Evolutionary conservation across 2,113 vertebrate species (phyloP), one percentile per base, ranked within the genome.

Genomic region (Silurus glanis): DNA sequence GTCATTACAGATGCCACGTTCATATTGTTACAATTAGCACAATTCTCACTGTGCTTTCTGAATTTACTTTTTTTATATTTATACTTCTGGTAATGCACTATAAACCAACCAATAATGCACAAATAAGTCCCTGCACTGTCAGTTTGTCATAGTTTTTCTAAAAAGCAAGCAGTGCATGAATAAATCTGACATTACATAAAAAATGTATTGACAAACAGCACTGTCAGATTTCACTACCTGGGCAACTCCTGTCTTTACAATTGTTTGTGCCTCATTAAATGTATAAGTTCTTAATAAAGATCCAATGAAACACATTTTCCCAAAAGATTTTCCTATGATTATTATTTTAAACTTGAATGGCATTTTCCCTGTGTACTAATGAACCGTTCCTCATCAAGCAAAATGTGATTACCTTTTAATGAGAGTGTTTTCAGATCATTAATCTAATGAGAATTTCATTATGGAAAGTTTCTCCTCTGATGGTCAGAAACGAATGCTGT

Each of bases 391-490:
- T 85, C 80, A 84, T 88, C 82, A 87, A 83, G 49, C 82, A 87
- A 88, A 74, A 87, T 71, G 80, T 89, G 89, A 92, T 91, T 86
- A 88, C 75, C 49, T 87, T 84, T 80, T 92, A 92, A 91, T 89
- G 90, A 62, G 81, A 75, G 66, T 47, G 45, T 89, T 90, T 89
- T 83, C 84, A 82, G 79, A 71, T 86, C 89, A 85, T 91, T 91
- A 90, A 84, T 80, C 90, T 89, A 89, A 91, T 87, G 87, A 90
- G 82, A 87, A 74, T 85, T 90, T 91, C 82, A 92, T 88, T 89
- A 86, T 79, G 28, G 66, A 67, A 83, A 80, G 14, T 87, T 85
- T 83, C 61, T 79, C 21, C 88, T 67, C 84, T 86, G 87, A 25
- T 83, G 83, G 88, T 83, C 74, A 69, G 51, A 88, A 78, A 83